These are phyloP conservation scores for Podocnemis expansa DNA, from an alignment of 2,113 vertebrate genomes.

Conservation along the genomic window DNA sequence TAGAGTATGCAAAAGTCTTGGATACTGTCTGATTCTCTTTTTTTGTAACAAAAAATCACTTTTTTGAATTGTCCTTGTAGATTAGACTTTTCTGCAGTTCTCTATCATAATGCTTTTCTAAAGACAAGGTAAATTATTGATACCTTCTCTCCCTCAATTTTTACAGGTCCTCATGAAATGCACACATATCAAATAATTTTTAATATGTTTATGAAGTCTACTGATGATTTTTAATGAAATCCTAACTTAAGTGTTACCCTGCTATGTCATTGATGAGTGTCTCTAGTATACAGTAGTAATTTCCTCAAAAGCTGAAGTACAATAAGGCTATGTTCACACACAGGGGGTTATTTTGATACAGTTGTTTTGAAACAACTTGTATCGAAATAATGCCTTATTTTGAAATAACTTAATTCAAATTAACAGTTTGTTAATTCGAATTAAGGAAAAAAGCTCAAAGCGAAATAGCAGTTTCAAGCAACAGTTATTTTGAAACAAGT, in stretches of 20 bases:
- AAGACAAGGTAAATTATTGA: background rate
- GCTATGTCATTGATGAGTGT: background rate
- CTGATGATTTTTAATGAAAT: background rate
- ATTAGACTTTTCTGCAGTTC: background rate
- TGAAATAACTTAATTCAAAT: too few relatives aligned
- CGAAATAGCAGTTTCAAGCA: too few relatives aligned
- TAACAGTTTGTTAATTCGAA: too few relatives aligned
- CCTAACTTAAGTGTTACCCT: background rate
- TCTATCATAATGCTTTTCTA: background rate
- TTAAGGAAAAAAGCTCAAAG: too few relatives aligned
- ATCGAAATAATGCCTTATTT: too few relatives aligned
- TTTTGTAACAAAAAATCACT: background rate
- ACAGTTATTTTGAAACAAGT: too few relatives aligned
- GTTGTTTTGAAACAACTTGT: too few relatives aligned
- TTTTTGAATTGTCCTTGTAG: background rate
- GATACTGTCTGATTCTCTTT: background rate
- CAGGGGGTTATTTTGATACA: too few relatives aligned
- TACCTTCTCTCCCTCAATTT: background rate
- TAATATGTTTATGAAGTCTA: background rate
- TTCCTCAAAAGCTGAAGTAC: background rate
- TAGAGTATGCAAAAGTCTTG: background rate
- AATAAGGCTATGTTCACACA: too few relatives aligned
- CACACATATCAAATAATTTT: background rate
- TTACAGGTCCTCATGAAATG: background rate
- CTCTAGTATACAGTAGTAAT: background rate